Base-by-base conservation (phyloP, 2,113 vertebrate genomes). In the Antechinus stuartii region DNA sequence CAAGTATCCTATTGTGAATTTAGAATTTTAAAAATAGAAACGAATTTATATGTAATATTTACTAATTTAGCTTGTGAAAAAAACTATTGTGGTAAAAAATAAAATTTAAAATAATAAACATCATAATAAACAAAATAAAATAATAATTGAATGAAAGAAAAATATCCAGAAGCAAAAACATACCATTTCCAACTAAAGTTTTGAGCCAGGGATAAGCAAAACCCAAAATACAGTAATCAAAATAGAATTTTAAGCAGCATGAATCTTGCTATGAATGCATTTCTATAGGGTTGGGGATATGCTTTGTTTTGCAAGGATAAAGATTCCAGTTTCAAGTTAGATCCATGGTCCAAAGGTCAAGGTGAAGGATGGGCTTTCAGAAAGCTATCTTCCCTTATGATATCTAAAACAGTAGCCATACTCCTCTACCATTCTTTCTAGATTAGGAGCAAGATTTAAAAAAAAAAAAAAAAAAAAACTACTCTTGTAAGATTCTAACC, bases 311-410 rank as follows among this genome's bases (percentile, higher is more conserved):
- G 3, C 7, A 47, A 24, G 12, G 93, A 68, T 6, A n/a, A 47
- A 56, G 90, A 42, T 54, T 19, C 30, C 35, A 68, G 61, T 3
- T 16, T 68, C 30, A 68, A 68, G 61, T 12, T 68, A 68, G 61
- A 90, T 68, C 30, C 92, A 35, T 27, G 0, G 26, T 96, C 92
- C 42, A 92, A 14, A 93, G 11, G 49, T 95, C 46, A 76, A n/a
- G 22, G 24, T 93, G 92, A 92, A 50, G 47, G 49, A 0, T 22
- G 30, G 56, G 7, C 10, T 8, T 1, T 54, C 35, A 11, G 16
- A 54, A 56, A 50, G 3, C 8, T 52, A 2, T 14, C 30, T 16
- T 52, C 49, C 7, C 30, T 46, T 23, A 23, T 9, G n/a, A 0
- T 90, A 49, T 16, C 8, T 23, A 35, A 14, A 90, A 0, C 54